Evolutionary conservation across 2,113 vertebrate species (phyloP), one percentile per base, ranked within the genome.

Genomic region (Blennius ocellaris): DNA sequence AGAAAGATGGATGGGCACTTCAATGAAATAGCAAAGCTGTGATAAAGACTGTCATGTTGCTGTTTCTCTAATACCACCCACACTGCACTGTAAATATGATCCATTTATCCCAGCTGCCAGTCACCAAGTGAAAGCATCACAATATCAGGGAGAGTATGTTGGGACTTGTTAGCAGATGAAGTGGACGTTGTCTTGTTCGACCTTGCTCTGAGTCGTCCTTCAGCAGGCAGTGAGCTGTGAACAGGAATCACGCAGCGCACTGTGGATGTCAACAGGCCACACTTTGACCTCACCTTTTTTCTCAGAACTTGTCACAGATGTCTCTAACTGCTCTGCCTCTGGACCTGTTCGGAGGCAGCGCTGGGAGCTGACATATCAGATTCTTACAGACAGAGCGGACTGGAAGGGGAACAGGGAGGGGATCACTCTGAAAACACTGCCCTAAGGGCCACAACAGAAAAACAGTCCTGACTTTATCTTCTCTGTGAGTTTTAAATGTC

Each of bases 401-500:
- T 30, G 21, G 21, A 87, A 78, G 69, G 55, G 53, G 47, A 69
- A 47, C 14, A 62, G 59, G 65, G 65, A 70, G 56, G 48, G 69
- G 73, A 81, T 78, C 78, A 38, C 77, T 76, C 70, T 69, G 73
- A 73, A 75, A 80, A 84, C 62, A 41, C 38, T 17, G 54, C 64
- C 68, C 79, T 0, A 6, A 63, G 76, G 74, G 51, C 40, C 38
- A 59, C 61, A 54, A 70, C 36, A 67, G 64, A 71, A 72, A 80
- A 76, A 70, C 67, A 77, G 39, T 10, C 11, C 63, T 49, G 73
- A 73, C 69, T 78, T 80, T 73, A 61, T 87, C 76, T 83, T 73
- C 66, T 85, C 8, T 5, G 67, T 38, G 78, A 74, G 73, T 15
- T 74, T 76, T 68, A 80, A 83, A 84, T 87, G 84, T 82, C 87